A percentile compares a stretch with the other conserved stretches of the same genome.
Evolutionary conservation across 2,113 vertebrate genomes (phyloP).

Genomic region (Excalfactoria chinensis): DNA sequence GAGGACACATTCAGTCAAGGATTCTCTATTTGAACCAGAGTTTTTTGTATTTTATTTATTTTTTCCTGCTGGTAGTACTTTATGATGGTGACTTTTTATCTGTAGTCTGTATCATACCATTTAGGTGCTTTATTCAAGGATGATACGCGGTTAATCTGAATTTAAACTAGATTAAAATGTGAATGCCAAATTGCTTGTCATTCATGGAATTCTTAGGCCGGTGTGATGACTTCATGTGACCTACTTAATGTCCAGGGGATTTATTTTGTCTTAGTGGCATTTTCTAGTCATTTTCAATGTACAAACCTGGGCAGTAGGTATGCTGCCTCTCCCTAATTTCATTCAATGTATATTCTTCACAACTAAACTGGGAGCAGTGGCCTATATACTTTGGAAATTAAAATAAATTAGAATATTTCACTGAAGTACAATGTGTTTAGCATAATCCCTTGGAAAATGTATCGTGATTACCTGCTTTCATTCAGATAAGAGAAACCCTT

Average conservation of each 20-base stretch:
- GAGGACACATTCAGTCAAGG: neutral
- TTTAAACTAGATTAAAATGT: slow-evolving; percentile 52
- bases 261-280: neutral
- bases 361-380: neutral
- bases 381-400: neutral
- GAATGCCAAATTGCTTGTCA: slow-evolving; percentile 11
- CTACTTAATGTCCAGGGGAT: neutral
- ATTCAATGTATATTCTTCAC: neutral
- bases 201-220: neutral
- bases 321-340: neutral
- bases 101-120: neutral
- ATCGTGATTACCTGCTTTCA: neutral
- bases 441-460: slow-evolving; percentile 7
- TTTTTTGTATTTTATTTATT: neutral
- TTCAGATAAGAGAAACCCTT: neutral
- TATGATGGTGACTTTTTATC: neutral
- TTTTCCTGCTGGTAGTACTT: neutral
- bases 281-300: neutral
- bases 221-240: slow-evolving; percentile 4
- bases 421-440: neutral
- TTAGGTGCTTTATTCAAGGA: neutral
- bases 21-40: neutral
- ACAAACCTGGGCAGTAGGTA: neutral
- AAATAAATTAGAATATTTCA: neutral
- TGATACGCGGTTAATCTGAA: slow-evolving; percentile 26